phyloP scores from a whole-genome alignment of 2,888 invertebrate genomes.

The Heliconius cydno region DNA sequence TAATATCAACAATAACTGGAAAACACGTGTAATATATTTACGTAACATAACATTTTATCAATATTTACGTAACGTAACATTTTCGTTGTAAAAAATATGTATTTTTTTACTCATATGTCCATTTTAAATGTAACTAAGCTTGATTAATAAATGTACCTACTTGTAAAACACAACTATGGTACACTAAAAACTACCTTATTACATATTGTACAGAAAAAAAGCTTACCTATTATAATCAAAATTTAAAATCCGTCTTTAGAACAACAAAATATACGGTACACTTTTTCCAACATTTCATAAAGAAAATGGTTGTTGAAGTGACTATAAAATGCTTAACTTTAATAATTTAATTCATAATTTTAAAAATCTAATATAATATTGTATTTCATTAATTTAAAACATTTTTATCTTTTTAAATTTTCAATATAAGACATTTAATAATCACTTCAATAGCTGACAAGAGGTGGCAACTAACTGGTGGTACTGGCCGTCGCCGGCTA shows the following conservation, averaged over 20 bases:
- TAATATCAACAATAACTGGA: too few species aligned
- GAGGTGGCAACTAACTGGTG: conserved; percentile 59
- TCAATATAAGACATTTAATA: background rate
- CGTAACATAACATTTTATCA: too few species aligned
- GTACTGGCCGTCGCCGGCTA: conserved; percentile 61
- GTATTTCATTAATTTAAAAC: too few species aligned
- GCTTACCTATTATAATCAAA: background rate
- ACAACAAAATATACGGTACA: background rate
- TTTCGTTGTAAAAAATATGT: too few species aligned
- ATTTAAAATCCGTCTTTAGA: conserved; percentile 4
- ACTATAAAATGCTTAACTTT: background rate
- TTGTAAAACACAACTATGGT: too few species aligned
- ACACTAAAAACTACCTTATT: background rate
- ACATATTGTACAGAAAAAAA: background rate
- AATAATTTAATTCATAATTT: background rate
- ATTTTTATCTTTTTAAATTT: too few species aligned
- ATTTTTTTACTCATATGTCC: too few species aligned
- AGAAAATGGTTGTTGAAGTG: background rate
- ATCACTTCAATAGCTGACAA: conserved; percentile 60
- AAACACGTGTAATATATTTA: too few species aligned
- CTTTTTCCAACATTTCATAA: background rate
- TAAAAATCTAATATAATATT: too few species aligned
- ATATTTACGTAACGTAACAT: too few species aligned
- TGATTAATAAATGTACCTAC: background rate
- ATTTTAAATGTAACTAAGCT: background rate